These are phyloP conservation scores for Myotis findleyi DNA, from an alignment of 2,797 vertebrate genomes.

Conservation along the genomic window DNA sequence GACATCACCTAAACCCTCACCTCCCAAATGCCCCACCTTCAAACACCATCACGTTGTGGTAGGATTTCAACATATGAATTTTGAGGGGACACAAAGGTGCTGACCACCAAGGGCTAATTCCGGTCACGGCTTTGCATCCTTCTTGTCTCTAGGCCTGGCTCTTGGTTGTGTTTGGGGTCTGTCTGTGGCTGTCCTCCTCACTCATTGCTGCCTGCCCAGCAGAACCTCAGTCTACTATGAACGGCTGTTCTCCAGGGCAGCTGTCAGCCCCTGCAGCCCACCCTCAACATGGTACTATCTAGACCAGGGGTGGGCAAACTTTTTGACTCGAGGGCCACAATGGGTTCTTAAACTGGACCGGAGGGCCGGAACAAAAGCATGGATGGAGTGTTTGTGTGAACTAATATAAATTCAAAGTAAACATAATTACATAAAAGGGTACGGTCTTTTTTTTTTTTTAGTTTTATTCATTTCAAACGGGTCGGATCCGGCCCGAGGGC, in stretches of 20 bases:
- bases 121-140: neutral
- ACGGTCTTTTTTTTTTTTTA: too few relatives aligned
- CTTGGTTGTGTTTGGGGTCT: neutral
- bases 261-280: neutral
- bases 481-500: too few relatives aligned
- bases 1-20: neutral
- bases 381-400: too few relatives aligned
- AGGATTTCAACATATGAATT: neutral
- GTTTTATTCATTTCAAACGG: too few relatives aligned
- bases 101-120: neutral
- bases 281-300: neutral
- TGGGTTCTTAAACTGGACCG: too few relatives aligned
- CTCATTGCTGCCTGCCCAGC: neutral
- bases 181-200: neutral
- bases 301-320: too few relatives aligned
- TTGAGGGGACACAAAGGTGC: neutral
- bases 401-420: too few relatives aligned
- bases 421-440: too few relatives aligned
- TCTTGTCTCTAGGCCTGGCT: neutral
- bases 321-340: too few relatives aligned
- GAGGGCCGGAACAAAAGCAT: too few relatives aligned
- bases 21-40: neutral
- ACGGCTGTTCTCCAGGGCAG: neutral
- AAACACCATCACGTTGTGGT: neutral
- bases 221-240: neutral